These are phyloP conservation scores for Achroia grisella DNA, from an alignment of 1,140 invertebrate genomes.

Conservation along the genomic window DNA sequence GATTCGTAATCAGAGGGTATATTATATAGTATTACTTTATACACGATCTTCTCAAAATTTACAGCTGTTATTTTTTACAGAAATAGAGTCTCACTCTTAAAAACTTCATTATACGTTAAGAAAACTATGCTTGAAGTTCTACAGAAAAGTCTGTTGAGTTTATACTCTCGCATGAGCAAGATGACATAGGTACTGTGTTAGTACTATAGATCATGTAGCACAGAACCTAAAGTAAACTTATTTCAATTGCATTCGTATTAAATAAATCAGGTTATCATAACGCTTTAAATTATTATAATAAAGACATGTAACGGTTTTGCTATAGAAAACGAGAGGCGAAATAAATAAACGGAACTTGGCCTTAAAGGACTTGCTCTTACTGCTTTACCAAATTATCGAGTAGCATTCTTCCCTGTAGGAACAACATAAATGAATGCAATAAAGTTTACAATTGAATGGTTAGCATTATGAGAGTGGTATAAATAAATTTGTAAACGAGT, in stretches of 20 bases:
- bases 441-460: constrained; percentile 10
- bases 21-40: background rate
- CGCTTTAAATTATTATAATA: background rate
- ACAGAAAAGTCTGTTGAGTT: no score
- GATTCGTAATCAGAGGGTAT: background rate
- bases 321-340: constrained; percentile 37
- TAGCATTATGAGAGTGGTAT: background rate
- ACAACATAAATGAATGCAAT: background rate
- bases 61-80: no score
- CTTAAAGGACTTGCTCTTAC: constrained; percentile 38
- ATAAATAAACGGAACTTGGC: constrained; percentile 29
- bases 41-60: no score
- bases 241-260: no score
- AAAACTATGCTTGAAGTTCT: no score
- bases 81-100: no score
- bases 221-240: no score
- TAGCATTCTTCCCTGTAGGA: no score
- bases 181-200: no score
- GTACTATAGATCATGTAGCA: no score
- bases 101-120: no score
- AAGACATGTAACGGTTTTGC: constrained; percentile 45
- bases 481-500: constrained; percentile 16
- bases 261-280: background rate
- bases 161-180: no score
- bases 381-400: background rate